Evolutionary conservation across 2,797 vertebrate genomes (phyloP), one percentile per base, ranked within the genome.

Genomic region (Macropus fuliginosus): DNA sequence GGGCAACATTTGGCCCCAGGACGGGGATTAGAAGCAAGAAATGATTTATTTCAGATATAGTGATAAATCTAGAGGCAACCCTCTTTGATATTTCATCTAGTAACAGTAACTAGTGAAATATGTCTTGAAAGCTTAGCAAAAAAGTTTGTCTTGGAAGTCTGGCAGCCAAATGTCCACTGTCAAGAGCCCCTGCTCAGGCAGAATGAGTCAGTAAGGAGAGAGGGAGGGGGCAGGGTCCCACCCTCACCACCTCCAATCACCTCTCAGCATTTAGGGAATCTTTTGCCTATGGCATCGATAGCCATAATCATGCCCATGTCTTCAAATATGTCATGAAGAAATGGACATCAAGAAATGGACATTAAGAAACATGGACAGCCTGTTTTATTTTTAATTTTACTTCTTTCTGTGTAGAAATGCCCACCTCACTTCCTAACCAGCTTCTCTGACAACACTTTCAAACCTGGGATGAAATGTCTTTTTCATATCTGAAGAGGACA

Each of bases 371-470:
- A 91, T 57, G 31, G 97, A 95, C 95, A 74, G 96, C 93, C 0
- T 96, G 40, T 31, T 21, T 40, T 34, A 24, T 81, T 46, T 94
- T 97, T 66, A 95, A 91, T 29, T 56, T 57, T 57, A 57, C 91
- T 97, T 96, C 92, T 91, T 59, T 40, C 66, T 94, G 34, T 91
- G 59, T 62, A 97, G 55, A 16, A 91, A 54, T 54, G 12, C 34
- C 0, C 29, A 92, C 24, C n/a, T 54, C 57, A 0, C 0, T 92
- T 96, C 96, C 54, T 97, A 97, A 98, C 52, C 94, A 95, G 97
- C 50, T 91, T 97, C 97, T 92, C 96, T 98, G 97, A 98, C 98
- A 98, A 95, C 95, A 94, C 97, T 98, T 98, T 98, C 97, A 98
- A 97, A 97, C 1, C 92, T 95, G 92, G 92, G 96, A 98, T 96